Evolutionary conservation across 2,888 invertebrate genomes (phyloP), one percentile per base, ranked within the genome.

Genomic region (Sialis lutaria): DNA sequence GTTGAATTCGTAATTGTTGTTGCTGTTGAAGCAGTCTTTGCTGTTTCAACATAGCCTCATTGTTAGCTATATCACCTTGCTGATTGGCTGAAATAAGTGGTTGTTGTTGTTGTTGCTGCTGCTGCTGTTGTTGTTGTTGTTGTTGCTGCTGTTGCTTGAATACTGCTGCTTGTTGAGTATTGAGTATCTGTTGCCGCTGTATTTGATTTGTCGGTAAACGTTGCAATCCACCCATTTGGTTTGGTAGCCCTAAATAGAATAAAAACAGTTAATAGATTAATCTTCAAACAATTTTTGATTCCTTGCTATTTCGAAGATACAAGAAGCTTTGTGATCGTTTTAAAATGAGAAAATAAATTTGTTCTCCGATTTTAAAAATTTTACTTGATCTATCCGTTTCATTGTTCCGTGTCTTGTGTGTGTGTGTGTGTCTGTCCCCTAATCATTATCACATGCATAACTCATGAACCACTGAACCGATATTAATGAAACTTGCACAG

Each of bases 81-180:
- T 52, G 52, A 46, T 63, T 53, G 49, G 63, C 64, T 67, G 22
- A 22, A 22, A 22, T 22, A 22, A 22, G 22, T 6, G 69, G 67
- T 32, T 67, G 68, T 5, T 69, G 54, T 49, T 69, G 68, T n/a
- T n/a, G n/a, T n/a, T n/a, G n/a, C 50, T 69, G n/a, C n/a, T n/a
- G n/a, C n/a, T n/a, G n/a, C n/a, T n/a, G n/a, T 45, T 39, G 46
- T 42, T 49, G 49, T 33, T 67, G 22, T 6, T 69, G 67, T 32
- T 67, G 68, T 68, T 30, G 70, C 68, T 52, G 69, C 50, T 69
- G 69, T 68, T 48, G 69, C 34, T 46, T 41, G 32, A 33, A 40
- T 12, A 40, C 13, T n/a, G 31, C 12, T 13, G 35, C 44, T 45
- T 39, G 46, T 42, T 49, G 49, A 13, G 49, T 32, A 8, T 37